Evolutionary conservation across 2,888 invertebrate species (phyloP).

Genomic region (Laothoe populi): DNA sequence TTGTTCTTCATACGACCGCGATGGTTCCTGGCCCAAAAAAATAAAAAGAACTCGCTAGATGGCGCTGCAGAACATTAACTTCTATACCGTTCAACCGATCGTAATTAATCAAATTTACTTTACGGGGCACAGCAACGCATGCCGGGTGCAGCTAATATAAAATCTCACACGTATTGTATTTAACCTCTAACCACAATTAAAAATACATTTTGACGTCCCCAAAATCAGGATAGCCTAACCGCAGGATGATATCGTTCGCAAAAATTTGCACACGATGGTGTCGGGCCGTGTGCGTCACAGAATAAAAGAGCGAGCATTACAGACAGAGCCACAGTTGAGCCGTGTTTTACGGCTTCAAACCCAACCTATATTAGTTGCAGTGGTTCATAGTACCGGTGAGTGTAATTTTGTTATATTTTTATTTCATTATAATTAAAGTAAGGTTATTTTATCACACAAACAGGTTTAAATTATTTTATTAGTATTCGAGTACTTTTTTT

Average conservation of each 20-base stretch:
- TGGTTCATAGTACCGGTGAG: slow-evolving; percentile 13
- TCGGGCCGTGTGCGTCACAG: slow-evolving; percentile 38
- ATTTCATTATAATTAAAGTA: not conserved
- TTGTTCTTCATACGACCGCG: no score
- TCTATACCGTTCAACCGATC: no score
- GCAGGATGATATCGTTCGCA: slow-evolving; percentile 15
- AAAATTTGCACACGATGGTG: slow-evolving; percentile 43
- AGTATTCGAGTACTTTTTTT: no score
- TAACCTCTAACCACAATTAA: not conserved
- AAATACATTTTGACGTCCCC: not conserved
- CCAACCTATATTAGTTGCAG: not conserved
- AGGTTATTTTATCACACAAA: no score
- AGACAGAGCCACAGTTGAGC: slow-evolving; percentile 48
- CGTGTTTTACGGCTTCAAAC: slow-evolving; percentile 57
- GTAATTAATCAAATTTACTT: no score
- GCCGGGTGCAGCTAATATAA: no score
- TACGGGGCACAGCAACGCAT: no score
- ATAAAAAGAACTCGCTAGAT: no score
- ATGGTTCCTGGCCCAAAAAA: no score
- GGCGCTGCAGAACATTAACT: no score
- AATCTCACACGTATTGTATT: not conserved
- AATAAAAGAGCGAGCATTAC: slow-evolving; percentile 42
- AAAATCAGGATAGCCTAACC: slow-evolving; percentile 37
- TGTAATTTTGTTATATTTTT: not conserved
- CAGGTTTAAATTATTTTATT: not conserved